These are phyloP conservation scores for Fragum whitleyi DNA, from an alignment of 2,888 invertebrate genomes.

Conservation along the genomic window DNA sequence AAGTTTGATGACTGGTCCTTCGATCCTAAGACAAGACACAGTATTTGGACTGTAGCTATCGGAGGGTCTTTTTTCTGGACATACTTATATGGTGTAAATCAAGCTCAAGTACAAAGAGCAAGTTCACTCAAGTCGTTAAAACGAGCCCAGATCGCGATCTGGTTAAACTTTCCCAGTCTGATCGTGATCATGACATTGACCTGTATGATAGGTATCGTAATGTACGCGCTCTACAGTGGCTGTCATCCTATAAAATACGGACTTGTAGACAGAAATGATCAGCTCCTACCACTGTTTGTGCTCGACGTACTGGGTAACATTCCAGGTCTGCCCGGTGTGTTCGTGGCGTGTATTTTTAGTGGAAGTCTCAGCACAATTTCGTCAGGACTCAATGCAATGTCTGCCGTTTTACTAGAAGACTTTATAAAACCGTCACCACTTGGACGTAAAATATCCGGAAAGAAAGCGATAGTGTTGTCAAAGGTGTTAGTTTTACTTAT, in stretches of 20 bases:
- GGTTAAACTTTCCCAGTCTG: slow-evolving; percentile 52
- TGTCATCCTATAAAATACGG: slow-evolving; percentile 53
- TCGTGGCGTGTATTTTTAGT: slow-evolving; percentile 97
- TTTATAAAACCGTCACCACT: slow-evolving; percentile 52
- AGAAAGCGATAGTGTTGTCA: slow-evolving; percentile 43
- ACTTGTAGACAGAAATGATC: slow-evolving; percentile 78
- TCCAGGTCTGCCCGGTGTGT: slow-evolving; percentile 94
- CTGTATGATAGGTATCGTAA: slow-evolving; percentile 53
- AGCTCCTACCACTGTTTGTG: slow-evolving; percentile 94
- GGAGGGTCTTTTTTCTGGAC: slow-evolving; percentile 98
- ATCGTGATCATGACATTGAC: slow-evolving; percentile 40
- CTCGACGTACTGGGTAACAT: slow-evolving; percentile 91
- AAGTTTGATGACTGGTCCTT: slow-evolving; percentile 82
- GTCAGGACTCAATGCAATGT: slow-evolving; percentile 59
- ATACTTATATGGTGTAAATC: slow-evolving; percentile 96
- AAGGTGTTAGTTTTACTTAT: slow-evolving; percentile 48
- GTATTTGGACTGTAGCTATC: slow-evolving; percentile 93
- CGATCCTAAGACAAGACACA: slow-evolving; percentile 93
- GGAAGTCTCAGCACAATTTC: slow-evolving; percentile 91
- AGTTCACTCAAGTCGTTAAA: slow-evolving; percentile 92
- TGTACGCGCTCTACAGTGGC: slow-evolving; percentile 55
- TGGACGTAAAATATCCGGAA: slow-evolving; percentile 31
- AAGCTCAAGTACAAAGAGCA: slow-evolving; percentile 97
- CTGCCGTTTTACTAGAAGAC: slow-evolving; percentile 56
- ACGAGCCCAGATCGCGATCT: slow-evolving; percentile 87